Conservation (phyloP, 2,113 vertebrate species). For the Garra rufa region DNA sequence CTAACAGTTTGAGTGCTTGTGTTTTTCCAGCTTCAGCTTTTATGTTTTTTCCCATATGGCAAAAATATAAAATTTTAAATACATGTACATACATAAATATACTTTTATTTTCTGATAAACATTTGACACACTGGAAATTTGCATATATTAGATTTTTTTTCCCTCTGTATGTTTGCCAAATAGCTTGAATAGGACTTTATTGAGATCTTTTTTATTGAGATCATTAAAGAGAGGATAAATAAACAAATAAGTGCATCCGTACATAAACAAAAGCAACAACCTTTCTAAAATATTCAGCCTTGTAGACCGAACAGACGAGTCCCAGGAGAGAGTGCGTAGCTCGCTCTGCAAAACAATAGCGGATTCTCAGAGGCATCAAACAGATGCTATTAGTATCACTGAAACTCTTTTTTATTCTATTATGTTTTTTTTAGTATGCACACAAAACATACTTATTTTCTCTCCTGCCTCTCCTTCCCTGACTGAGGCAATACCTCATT, state of each 20-base stretch:
- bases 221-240: not conserved
- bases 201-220: too few species aligned
- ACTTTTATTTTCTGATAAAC: not conserved
- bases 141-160: not conserved
- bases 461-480: not conserved
- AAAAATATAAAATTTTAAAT: not conserved
- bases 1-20: not conserved
- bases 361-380: conserved; percentile 4
- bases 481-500: not conserved
- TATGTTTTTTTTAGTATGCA: not conserved
- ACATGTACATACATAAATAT: not conserved
- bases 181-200: not conserved
- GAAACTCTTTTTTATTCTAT: not conserved
- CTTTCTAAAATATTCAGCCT: conserved; percentile 2
- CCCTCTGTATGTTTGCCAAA: not conserved
- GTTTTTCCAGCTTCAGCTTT: not conserved
- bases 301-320: not conserved
- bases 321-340: not conserved
- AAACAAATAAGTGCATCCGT: not conserved
- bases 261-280: conserved; percentile 27
- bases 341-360: conserved; percentile 3
- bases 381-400: conserved; percentile 22
- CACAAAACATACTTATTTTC: not conserved
- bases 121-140: not conserved
- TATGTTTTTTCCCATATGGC: not conserved